Conservation (phyloP, 2,888 invertebrate genomes). For the Polyommatus icarus region DNA sequence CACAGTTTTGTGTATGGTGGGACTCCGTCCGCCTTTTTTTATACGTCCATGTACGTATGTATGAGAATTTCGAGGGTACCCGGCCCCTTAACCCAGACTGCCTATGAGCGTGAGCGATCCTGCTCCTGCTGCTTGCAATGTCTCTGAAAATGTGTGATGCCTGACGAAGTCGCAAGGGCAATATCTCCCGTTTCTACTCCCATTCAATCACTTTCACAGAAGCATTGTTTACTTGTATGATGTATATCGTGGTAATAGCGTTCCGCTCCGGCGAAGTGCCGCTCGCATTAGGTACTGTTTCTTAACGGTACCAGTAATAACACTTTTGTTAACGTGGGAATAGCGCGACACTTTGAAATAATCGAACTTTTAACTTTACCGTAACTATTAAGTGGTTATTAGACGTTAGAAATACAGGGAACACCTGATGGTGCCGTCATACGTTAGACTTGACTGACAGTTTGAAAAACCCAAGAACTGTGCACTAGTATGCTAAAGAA, state of each 20-base stretch:
- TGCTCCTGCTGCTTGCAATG: neutral
- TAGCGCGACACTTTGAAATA: conserved; percentile 6
- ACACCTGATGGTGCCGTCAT: no score
- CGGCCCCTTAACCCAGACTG: no score
- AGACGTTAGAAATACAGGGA: no score
- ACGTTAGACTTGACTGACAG: no score
- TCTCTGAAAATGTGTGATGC: neutral
- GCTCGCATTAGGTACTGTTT: conserved; percentile 21
- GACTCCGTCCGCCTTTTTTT: no score
- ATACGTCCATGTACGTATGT: no score
- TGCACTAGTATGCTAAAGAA: neutral
- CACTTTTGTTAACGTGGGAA: conserved; percentile 28
- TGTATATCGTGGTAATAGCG: neutral
- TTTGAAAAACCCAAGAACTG: neutral
- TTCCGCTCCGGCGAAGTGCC: conserved; percentile 2
- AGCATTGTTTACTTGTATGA: neutral
- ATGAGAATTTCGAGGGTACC: no score
- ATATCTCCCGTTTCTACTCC: neutral
- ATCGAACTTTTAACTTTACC: neutral
- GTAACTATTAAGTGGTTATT: neutral
- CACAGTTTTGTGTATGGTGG: no score
- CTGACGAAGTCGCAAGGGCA: neutral
- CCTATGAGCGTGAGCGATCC: no score
- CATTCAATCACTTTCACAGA: neutral
- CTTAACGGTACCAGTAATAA: conserved; percentile 23